Evolutionary conservation across 2,113 vertebrate species (phyloP), one percentile per base, ranked within the genome.

Genomic region (Beaufortia kweichowensis): DNA sequence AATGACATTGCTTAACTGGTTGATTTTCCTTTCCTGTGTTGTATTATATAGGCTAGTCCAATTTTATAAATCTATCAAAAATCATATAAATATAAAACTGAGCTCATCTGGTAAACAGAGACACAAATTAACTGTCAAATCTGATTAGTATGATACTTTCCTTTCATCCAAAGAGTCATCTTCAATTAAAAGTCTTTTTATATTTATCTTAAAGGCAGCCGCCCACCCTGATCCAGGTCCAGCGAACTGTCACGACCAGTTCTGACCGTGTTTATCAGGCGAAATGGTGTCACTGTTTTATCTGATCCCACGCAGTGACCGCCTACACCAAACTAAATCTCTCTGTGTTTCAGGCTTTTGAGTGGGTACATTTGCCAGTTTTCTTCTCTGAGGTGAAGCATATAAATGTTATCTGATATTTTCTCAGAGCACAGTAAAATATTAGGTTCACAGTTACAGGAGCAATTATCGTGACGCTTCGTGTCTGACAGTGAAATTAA

Each of bases 361-460:
- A 66, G 64, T 66, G 64, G 41, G 64, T 48, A 48, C 24, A 24
- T 66, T 53, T 31, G 65, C 46, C 65, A 68, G 65, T n/a, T 6
- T 53, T 41, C n/a, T 48, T 50, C 46, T 53, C 65, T 21, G 46
- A 68, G 65, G 46, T 68, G 26, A 68, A 68, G 64, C 15, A 4
- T 48, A 48, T 48, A 9, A 67, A 43, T 68, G 65, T 69, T 56
- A 69, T 69, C 33, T 23, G 67, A 69, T 69, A 69, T 56, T 55
- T 69, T 69, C 46, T 68, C 43, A 31, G 65, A 68, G 65, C 46
- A 8, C 65, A 68, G 65, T 68, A 68, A 50, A 68, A 68, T 68
- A 68, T 68, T 68, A 17, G 65, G 17, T 53, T 68, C 48, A 55
- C 28, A 69, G 29, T 56, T 35, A 35, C n/a, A 15, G 67, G 67